A percentile compares a stretch with the other conserved stretches of the same genome.
Evolutionary conservation across 2,888 invertebrate genomes (phyloP).

Genomic region (Cordilura impudica): DNA sequence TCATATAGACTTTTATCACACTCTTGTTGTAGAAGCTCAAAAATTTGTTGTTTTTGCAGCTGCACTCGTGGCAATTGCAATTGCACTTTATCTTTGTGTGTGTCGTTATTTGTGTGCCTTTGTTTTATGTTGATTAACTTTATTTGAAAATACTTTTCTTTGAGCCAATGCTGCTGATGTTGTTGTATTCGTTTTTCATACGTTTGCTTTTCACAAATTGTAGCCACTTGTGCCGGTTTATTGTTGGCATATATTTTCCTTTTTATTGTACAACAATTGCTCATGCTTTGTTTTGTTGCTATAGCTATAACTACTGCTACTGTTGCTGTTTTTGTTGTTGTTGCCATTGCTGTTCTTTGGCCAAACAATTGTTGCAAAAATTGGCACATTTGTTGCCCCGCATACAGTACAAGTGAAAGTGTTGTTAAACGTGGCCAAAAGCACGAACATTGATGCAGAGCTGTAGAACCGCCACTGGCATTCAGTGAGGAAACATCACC

Average conservation of each 20-base stretch:
- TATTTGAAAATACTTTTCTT: constrained; percentile 55
- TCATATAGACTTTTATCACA: constrained; percentile 38
- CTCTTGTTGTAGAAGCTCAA: constrained; percentile 34
- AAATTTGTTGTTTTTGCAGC: constrained; percentile 6
- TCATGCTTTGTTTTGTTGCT: constrained; percentile 24
- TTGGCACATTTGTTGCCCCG: constrained; percentile 63
- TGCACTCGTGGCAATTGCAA: background rate
- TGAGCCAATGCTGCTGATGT: constrained; percentile 28
- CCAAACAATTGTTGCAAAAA: constrained; percentile 63
- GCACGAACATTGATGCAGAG: constrained; percentile 54
- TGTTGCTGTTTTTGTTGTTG: constrained; percentile 18
- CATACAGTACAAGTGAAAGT: constrained; percentile 58
- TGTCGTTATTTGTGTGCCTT: background rate
- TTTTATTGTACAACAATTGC: constrained; percentile 35
- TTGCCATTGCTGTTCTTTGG: constrained; percentile 45
- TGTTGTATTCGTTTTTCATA: constrained; percentile 32
- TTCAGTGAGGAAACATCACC: constrained; percentile 66
- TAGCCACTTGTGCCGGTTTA: constrained; percentile 29
- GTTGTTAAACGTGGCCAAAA: constrained; percentile 62
- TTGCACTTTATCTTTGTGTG: constrained; percentile 5
- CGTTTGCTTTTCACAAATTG: constrained; percentile 29
- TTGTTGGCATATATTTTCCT: constrained; percentile 8
- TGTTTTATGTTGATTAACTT: constrained; percentile 47
- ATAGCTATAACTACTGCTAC: background rate
- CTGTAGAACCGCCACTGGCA: constrained; percentile 62